Conservation (phyloP, 2,797 vertebrate genomes). For the Diplodus puntazzo region DNA sequence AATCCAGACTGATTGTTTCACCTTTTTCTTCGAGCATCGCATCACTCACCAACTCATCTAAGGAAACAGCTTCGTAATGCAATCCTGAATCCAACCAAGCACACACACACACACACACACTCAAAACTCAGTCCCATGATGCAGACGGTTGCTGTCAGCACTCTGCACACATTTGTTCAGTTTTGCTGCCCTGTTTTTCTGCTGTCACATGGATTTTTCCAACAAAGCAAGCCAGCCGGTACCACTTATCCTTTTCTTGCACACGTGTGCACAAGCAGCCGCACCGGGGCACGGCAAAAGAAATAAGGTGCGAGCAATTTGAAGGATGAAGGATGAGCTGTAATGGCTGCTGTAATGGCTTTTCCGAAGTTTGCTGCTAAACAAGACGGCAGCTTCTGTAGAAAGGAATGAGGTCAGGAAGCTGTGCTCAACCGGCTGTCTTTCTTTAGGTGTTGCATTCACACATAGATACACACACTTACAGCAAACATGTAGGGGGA, state of each 20-base stretch:
- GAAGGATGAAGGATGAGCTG: slow-evolving; percentile 25
- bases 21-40: neutral
- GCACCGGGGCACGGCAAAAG: slow-evolving; percentile 22
- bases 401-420: slow-evolving; percentile 7
- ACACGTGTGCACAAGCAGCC: slow-evolving; percentile 39
- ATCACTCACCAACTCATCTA: neutral
- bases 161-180: neutral
- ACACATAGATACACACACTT: neutral
- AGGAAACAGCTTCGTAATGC: neutral
- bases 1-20: neutral
- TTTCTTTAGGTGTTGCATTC: neutral
- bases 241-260: slow-evolving; percentile 21
- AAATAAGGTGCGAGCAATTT: slow-evolving; percentile 33
- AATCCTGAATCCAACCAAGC: slow-evolving; percentile 7
- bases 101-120: neutral
- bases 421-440: neutral
- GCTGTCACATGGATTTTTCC: slow-evolving; percentile 40
- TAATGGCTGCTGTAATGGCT: slow-evolving; percentile 24
- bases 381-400: slow-evolving; percentile 22
- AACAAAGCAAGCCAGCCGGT: slow-evolving; percentile 15
- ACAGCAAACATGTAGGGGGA: too few relatives aligned
- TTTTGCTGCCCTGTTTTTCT: slow-evolving; percentile 31
- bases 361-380: slow-evolving; percentile 10
- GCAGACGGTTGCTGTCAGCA: slow-evolving; percentile 28
- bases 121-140: neutral